Percentiles rank a stretch among this genome's conserved stretches.
Evolutionary conservation across 2,113 vertebrate genomes (phyloP).

Genomic region (Sinocyclocheilus grahami): DNA sequence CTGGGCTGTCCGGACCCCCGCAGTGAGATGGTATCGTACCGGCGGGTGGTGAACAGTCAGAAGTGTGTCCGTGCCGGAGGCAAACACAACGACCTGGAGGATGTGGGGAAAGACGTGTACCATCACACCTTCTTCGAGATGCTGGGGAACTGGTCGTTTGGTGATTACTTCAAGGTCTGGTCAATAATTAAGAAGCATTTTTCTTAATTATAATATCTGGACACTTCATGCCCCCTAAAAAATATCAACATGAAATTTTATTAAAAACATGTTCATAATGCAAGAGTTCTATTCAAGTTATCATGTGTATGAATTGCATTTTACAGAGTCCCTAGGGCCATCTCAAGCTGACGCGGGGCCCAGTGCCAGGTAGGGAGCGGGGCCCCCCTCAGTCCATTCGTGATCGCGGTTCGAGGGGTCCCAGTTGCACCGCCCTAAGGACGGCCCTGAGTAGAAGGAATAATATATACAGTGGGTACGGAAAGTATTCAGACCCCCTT

Average conservation of each 20-base stretch:
- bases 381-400: too few species aligned
- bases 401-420: too few species aligned
- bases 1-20: slow-evolving; percentile 88
- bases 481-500: too few species aligned
- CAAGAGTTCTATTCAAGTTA: background rate
- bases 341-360: too few species aligned
- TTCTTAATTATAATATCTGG: background rate
- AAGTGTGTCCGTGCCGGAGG: slow-evolving; percentile 94
- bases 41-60: slow-evolving; percentile 89
- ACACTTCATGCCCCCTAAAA: background rate
- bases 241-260: background rate
- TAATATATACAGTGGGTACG: too few species aligned
- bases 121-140: slow-evolving; percentile 99
- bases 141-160: slow-evolving; percentile 90
- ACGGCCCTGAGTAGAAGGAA: too few species aligned
- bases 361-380: too few species aligned
- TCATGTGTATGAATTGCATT: background rate
- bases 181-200: background rate
- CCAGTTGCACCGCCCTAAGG: too few species aligned
- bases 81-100: slow-evolving; percentile 94
- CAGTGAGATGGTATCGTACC: slow-evolving; percentile 81
- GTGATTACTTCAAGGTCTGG: slow-evolving; percentile 94
- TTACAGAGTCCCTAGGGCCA: background rate
- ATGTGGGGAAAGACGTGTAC: slow-evolving; percentile 86
- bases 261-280: background rate